Base-by-base conservation (phyloP, 2,888 invertebrate genomes). In the Oasisia sp. region DNA sequence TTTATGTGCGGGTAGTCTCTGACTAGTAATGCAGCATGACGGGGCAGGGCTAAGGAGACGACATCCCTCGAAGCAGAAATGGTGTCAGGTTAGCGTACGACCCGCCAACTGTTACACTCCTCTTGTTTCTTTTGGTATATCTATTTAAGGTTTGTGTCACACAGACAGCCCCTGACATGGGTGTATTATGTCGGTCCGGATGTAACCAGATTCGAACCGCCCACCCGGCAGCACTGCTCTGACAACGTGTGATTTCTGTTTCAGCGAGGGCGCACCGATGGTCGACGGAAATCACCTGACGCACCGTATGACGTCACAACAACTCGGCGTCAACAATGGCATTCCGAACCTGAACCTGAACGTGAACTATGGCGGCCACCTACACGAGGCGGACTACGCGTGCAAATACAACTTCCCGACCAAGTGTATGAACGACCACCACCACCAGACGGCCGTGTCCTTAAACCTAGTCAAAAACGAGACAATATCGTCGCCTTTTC, bases 401-500 rank as follows among this genome's bases (percentile, higher is more conserved):
- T 74, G 74, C 74, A 74, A 74, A 27, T 74, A 74, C 74, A 74
- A 27, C n/a, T 74, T 74, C n/a, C 74, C 74, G 74, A 27, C 74
- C 74, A 74, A 74, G 74, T 74, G 74, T n/a, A 74, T 74, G 74
- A 74, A 74, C 74, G 74, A 74, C 74, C 74, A 27, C 27, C 74
- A 74, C 27, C 74, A 74, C 7, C 74, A 74, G 27, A 74, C 74
- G 27, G 74, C 74, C 74, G 27, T 74, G 74, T 74, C 74, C 27
- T 74, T 74, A 74, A 74, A 74, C 74, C 74, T 74, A 74, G 74
- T 74, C 74, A 74, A 74, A 74, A 74, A 74, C 27, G 74, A 74
- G 74, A 74, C 74, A 74, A 74, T 74, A n/a, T 74, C 74, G 27
- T 74, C 74, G 74, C 74, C 74, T 27, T 74, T 74, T n/a, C 74